Base-by-base conservation (phyloP, 2,888 invertebrate species). In the Hemicrepidius hirtus region DNA sequence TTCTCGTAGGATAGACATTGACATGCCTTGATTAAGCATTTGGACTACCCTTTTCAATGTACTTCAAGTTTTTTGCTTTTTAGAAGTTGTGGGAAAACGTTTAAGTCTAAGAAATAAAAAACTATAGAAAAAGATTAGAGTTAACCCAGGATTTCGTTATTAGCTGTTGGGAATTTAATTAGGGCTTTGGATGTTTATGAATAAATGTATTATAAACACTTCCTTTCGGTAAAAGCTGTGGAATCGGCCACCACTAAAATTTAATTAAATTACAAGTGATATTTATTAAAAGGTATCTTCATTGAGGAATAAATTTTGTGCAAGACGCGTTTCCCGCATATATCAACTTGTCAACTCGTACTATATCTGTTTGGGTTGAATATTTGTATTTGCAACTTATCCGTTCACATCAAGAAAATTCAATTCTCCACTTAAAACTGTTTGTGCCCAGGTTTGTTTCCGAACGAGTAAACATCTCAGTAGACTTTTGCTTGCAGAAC, bases 381-480 rank as follows among this genome's bases (percentile, higher is more conserved):
- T 57, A 63, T 64, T 64, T 64, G 64, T 50, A 50, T 64, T 49
- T 63, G 32, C 13, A 63, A 64, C 50, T 64, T 64, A 49, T 35
- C 49, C 35, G 35, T 50, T 28, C 35, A 64, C 21, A 49, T 64
- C 49, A 50, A 66, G 24, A 53, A 65, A 66, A 55, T 66, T 66
- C 66, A 57, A 66, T 55, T 66, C 50, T 41, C 21, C 35, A 53
- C 28, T 44, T 53, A 41, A 57, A 57, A 57, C 44, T 57, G 66
- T 41, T 55, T 66, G 66, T 66, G 55, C 40, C 41, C 66, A 66
- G 55, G 66, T 66, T 41, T 55, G 53, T 55, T 66, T 37, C 37
- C 50, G 24, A 53, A 35, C 24, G 65, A 18, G 46, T 65, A 65
- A 65, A 65, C 65, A 50, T 21, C 21, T 53, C 53, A 40, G 28